phyloP scores from a whole-genome alignment of 2,888 invertebrate species.

The Chrysolina haemoptera region DNA sequence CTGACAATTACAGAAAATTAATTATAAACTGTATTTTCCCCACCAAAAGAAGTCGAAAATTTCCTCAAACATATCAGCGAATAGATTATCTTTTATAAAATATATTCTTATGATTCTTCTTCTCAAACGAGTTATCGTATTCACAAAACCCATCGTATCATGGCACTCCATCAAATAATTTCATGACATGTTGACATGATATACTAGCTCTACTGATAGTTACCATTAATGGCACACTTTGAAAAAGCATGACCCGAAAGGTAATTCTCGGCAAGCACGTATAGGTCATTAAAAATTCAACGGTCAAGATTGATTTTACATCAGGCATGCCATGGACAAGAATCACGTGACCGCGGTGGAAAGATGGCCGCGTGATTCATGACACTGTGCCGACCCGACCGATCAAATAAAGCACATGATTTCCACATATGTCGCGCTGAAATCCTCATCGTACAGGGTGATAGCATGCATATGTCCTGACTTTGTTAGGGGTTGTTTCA shows the following conservation, averaged over 20 bases:
- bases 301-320: slow-evolving; percentile 59
- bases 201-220: background rate
- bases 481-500: background rate
- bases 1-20: too few relatives aligned
- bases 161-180: background rate
- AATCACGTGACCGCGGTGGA: slow-evolving; percentile 35
- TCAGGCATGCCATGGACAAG: slow-evolving; percentile 46
- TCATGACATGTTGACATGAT: background rate
- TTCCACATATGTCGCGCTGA: slow-evolving; percentile 6
- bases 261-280: slow-evolving; percentile 17
- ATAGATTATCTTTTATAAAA: too few relatives aligned
- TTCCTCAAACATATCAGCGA: too few relatives aligned
- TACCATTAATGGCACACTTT: slow-evolving; percentile 8
- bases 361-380: slow-evolving; percentile 22
- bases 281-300: slow-evolving; percentile 58
- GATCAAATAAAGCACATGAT: background rate
- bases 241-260: slow-evolving; percentile 12
- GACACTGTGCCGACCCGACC: background rate
- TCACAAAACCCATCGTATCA: too few relatives aligned
- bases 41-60: too few relatives aligned
- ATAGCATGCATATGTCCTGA: background rate
- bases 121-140: too few relatives aligned
- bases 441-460: background rate
- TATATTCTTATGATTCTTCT: too few relatives aligned
- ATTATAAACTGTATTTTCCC: too few relatives aligned